phyloP scores from a whole-genome alignment of 2,888 invertebrate genomes.

The Ophion slaviceki region DNA sequence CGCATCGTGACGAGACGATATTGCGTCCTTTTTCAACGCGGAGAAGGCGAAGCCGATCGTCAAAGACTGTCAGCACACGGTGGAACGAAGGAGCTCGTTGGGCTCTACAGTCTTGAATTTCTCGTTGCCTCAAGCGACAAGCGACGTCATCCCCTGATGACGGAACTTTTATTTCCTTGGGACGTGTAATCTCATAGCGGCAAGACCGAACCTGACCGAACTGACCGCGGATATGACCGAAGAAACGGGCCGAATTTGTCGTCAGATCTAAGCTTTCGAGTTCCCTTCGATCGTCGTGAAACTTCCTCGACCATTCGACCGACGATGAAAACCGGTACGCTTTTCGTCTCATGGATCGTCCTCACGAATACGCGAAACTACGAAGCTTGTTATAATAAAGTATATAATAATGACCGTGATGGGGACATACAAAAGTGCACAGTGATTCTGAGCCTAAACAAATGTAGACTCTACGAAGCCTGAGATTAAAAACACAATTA shows the following conservation, averaged over 20 bases:
- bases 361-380: background rate
- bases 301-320: background rate
- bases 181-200: constrained; percentile 16
- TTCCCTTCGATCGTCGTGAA: background rate
- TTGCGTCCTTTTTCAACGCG: constrained; percentile 52
- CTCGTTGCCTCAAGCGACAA: constrained; percentile 44
- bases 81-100: constrained; percentile 27
- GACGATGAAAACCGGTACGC: constrained; percentile 7
- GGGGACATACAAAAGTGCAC: too few species aligned
- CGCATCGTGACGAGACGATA: constrained; percentile 76
- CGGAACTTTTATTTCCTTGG: constrained; percentile 51
- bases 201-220: too few species aligned
- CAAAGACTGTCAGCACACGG: constrained; percentile 56
- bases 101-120: constrained; percentile 51
- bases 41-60: constrained; percentile 49
- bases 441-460: too few species aligned
- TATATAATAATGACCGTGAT: too few species aligned
- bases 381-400: too few species aligned
- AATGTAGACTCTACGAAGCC: too few species aligned
- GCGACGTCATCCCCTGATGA: constrained; percentile 51
- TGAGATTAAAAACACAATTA: too few species aligned
- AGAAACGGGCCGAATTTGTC: too few species aligned
- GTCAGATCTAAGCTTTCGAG: too few species aligned
- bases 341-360: background rate
- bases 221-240: too few species aligned